phyloP scores from a whole-genome alignment of 2,113 vertebrate genomes.

The Nesogale talazaci region DNA sequence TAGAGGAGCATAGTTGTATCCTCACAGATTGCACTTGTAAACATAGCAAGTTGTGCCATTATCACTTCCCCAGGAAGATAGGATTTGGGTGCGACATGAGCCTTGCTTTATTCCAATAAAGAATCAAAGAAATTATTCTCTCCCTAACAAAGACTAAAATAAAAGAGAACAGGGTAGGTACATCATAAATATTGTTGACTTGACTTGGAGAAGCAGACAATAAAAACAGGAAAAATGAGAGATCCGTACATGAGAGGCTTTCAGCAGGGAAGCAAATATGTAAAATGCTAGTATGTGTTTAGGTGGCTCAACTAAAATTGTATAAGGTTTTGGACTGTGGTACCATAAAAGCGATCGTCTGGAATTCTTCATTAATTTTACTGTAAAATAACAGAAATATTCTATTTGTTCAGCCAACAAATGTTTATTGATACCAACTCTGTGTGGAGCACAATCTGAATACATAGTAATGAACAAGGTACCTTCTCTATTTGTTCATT shows the following conservation, averaged over 20 bases:
- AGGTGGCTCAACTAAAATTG: conserved; percentile 72
- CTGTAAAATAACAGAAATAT: background rate
- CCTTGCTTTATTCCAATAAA: conserved; percentile 79
- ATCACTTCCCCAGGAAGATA: conserved; percentile 72
- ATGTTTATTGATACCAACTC: background rate
- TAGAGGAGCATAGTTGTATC: conserved; percentile 28
- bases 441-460: background rate
- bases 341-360: conserved; percentile 74
- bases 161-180: conserved; percentile 66
- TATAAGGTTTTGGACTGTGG: conserved; percentile 77
- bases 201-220: conserved; percentile 81
- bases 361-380: conserved; percentile 51
- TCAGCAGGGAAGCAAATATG: conserved; percentile 70
- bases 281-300: conserved; percentile 73
- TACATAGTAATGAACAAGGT: too few relatives aligned
- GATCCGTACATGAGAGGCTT: conserved; percentile 69
- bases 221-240: conserved; percentile 77
- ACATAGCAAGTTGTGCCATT: conserved; percentile 72
- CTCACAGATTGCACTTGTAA: conserved; percentile 70
- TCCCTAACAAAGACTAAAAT: conserved; percentile 78
- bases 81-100: conserved; percentile 75
- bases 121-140: conserved; percentile 40
- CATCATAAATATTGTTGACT: conserved; percentile 65
- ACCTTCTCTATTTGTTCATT: too few relatives aligned
- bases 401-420: background rate